Conservation (phyloP, 2,888 invertebrate species). For the Drosophila mayaguana region DNA sequence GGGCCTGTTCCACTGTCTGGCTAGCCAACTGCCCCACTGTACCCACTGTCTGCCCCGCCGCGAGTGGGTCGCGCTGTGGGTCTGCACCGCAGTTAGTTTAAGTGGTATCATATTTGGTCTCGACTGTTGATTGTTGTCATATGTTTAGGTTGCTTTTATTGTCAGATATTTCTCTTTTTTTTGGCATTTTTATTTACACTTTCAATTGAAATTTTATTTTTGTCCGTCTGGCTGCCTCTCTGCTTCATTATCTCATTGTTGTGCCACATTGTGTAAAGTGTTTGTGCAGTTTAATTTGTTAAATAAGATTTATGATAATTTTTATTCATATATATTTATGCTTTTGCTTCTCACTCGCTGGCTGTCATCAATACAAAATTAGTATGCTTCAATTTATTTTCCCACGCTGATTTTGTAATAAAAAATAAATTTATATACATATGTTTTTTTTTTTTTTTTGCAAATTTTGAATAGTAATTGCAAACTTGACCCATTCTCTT, state of each 20-base stretch:
- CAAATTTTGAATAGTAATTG: slow-evolving; percentile 39
- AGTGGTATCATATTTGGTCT: slow-evolving; percentile 55
- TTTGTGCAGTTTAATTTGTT: slow-evolving; percentile 63
- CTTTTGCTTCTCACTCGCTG: slow-evolving; percentile 5
- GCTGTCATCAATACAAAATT: slow-evolving; percentile 39
- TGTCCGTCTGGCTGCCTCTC: slow-evolving; percentile 18
- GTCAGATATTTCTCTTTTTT: slow-evolving; percentile 8
- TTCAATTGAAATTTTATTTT: slow-evolving; percentile 47
- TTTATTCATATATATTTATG: slow-evolving; percentile 13
- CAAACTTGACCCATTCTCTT: slow-evolving; percentile 35
- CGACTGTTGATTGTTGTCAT: slow-evolving; percentile 40
- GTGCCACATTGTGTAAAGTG: slow-evolving; percentile 35
- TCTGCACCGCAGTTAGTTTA: slow-evolving; percentile 41
- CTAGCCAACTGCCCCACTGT: slow-evolving; percentile 22
- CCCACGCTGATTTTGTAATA: slow-evolving; percentile 69
- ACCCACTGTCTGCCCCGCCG: slow-evolving; percentile 20
- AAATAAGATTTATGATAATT: slow-evolving; percentile 69
- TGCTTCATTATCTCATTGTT: slow-evolving; percentile 28
- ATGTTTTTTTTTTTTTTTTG: neutral
- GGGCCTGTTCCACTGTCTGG: slow-evolving; percentile 25
- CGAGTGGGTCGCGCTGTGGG: slow-evolving; percentile 29
- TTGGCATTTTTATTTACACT: slow-evolving; percentile 49
- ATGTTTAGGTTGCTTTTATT: slow-evolving; percentile 27
- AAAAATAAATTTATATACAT: neutral
- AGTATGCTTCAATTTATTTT: slow-evolving; percentile 36